These are phyloP conservation scores for Enhydra lutris DNA, from an alignment of 2,113 vertebrate species.

Conservation along the genomic window DNA sequence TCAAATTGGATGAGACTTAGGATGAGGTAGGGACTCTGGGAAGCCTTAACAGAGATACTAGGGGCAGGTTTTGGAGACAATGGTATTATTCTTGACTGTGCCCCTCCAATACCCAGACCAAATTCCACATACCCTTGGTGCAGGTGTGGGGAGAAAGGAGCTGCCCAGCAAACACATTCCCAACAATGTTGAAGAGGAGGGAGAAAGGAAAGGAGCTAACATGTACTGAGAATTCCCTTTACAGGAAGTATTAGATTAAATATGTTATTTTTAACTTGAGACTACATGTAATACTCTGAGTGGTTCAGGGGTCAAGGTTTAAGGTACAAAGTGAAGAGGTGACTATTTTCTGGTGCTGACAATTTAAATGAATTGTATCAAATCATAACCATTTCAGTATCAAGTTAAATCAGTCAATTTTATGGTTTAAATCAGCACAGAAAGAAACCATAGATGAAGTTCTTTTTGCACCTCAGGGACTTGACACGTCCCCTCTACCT, in stretches of 20 bases:
- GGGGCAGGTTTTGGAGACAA: neutral
- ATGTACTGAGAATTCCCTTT: neutral
- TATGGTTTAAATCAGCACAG: neutral
- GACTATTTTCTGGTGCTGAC: neutral
- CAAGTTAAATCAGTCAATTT: neutral
- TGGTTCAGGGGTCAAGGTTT: neutral
- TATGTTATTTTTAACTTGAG: neutral
- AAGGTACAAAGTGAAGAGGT: neutral
- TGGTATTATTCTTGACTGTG: neutral
- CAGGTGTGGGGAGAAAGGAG: neutral
- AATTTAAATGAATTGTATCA: neutral
- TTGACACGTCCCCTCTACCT: neutral
- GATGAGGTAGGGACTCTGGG: neutral
- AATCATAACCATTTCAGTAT: conserved; percentile 5
- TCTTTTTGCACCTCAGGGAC: neutral
- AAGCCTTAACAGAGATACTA: neutral
- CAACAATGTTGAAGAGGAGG: neutral
- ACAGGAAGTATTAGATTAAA: neutral
- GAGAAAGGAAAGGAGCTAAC: neutral
- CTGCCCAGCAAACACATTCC: neutral
- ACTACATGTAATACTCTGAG: neutral
- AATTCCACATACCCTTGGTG: neutral
- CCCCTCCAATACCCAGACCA: neutral
- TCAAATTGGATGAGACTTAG: neutral
- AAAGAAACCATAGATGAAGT: neutral